Evolutionary conservation across 2,888 invertebrate species (phyloP), one percentile per base, ranked within the genome.

Genomic region (Oscheius sp.): DNA sequence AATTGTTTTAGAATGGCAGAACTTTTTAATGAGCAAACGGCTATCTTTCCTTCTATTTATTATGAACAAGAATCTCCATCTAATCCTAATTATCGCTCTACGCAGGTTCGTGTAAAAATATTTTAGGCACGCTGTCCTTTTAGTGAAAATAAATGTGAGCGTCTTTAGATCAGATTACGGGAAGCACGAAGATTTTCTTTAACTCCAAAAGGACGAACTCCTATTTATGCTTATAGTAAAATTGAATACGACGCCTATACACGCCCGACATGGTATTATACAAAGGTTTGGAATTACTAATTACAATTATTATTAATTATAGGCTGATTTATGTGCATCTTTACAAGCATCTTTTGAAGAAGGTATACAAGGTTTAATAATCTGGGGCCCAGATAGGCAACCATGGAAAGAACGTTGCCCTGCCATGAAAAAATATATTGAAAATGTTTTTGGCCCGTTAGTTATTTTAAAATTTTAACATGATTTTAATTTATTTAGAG

Each of bases 211-310:
- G 52, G 52, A 27, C 49, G 66, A 16, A 23, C 56, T 12, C 69
- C 73, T 3, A 52, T 73, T 1, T 69, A 49, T 43, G 46, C 52
- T 9, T 73, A 68, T 69, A 83, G 82, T 23, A 86, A 86, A 63
- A 79, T 85, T 64, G 86, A 86, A 73, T 86, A 86, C 69, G 76
- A 83, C 46, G 73, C 84, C 12, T 84, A 84, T 56, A 52, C 59
- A 6, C 61, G 76, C 41, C 74, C 69, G 9, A 63, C 66, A 35
- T 73, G 72, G 3, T 80, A 74, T 43, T 80, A 76, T 69, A 73
- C 76, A 59, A 78, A 78, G 69, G 76, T 69, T 25, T 12, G 56
- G 13, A 3, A 41, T 16, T 43, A 23, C 21, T 23, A 23, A 7
- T 55, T 2, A 2, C 2, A 6, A n/a, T 61, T n/a, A 43, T 23